Conservation (phyloP, 1,140 invertebrate genomes). For the Calliopsis andreniformis region DNA sequence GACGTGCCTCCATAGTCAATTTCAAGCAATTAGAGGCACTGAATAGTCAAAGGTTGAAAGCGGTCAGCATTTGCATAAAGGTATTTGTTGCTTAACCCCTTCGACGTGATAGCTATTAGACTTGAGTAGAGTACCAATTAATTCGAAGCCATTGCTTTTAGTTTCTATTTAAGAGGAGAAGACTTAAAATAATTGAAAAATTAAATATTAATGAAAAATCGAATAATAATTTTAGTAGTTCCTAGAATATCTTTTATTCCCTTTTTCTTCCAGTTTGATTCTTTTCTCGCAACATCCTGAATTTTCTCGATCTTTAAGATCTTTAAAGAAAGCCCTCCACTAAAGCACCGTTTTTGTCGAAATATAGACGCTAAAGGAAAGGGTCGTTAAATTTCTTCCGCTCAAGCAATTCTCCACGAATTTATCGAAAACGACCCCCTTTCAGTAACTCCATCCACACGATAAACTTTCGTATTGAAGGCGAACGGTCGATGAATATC, state of each 20-base stretch:
- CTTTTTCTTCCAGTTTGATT: background rate
- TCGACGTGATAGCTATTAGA: background rate
- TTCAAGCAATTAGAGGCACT: background rate
- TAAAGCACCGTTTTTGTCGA: background rate
- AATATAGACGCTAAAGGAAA: constrained; percentile 27
- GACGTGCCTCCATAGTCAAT: background rate
- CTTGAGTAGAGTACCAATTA: too few relatives aligned
- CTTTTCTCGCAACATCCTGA: background rate
- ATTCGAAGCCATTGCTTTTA: too few relatives aligned
- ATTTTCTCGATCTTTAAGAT: background rate
- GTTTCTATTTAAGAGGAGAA: too few relatives aligned
- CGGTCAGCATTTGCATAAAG: background rate
- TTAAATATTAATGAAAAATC: too few relatives aligned
- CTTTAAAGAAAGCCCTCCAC: background rate
- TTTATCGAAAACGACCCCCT: constrained; percentile 15
- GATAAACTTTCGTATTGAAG: background rate
- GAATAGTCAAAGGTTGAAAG: background rate
- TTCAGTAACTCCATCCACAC: background rate
- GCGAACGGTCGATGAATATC: background rate
- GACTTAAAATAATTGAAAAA: too few relatives aligned
- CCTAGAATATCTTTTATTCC: background rate
- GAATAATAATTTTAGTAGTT: too few relatives aligned
- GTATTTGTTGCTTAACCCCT: background rate
- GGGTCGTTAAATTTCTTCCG: constrained; percentile 36
- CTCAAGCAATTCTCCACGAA: background rate